Evolutionary conservation across 2,888 invertebrate species (phyloP), one percentile per base, ranked within the genome.

Genomic region (Atethmia centrago): DNA sequence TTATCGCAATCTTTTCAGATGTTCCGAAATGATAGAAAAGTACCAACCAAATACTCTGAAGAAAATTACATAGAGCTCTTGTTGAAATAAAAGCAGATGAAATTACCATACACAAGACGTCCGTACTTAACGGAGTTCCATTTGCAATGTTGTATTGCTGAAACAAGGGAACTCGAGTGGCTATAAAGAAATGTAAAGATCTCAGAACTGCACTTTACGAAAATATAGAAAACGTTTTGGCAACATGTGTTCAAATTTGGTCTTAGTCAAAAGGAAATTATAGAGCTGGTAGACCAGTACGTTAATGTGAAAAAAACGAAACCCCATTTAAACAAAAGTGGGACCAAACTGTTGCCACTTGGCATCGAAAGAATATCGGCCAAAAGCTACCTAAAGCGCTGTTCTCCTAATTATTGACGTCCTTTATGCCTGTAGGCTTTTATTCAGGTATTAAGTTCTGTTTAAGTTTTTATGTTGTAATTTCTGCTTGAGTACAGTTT

Each of bases 121-220:
- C 47, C 4, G 47, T 63, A 31, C 28, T 63, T 63, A n/a, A 63
- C 47, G 31, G 63, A 47, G 0, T 63, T 63, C 47, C 21, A 63
- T 47, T 63, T 21, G 63, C 63, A 47, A 63, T 28, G 4, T 63
- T 63, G 47, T 63, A 47, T 47, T 63, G 47, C 12, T 47, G 31
- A 14, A 58, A 58, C 21, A 58, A 58, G 58, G 58, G 62, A 62
- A 62, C 62, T 45, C 45, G 45, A 47, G 45, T 28, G 0, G 45
- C 62, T 25, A 63, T 63, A 55, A 63, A 47, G 47, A 63, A 63
- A 62, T 47, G 28, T 47, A 28, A 63, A 47, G 28, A 45, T 28
- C 62, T 28, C 62, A 63, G 42, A 63, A 63, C 14, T 45, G 45
- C 45, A 47, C 28, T 47, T 47, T 0, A 36, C 36, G 36, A 59